These are phyloP conservation scores for Halichoerus grypus DNA, from an alignment of 2,113 vertebrate species.

Conservation along the genomic window DNA sequence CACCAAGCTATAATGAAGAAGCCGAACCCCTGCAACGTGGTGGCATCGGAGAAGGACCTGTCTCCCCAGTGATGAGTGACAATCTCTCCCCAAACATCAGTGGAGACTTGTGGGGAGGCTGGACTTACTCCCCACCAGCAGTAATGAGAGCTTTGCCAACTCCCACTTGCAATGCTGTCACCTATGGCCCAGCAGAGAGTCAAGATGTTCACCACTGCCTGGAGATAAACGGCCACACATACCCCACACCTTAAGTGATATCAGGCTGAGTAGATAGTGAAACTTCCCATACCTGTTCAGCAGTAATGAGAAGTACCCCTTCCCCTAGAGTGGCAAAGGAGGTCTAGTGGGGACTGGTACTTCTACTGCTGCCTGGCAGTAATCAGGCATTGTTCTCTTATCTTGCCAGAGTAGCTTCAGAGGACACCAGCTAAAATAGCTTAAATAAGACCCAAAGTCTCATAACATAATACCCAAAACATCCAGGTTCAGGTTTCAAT, in stretches of 20 bases:
- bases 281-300: not conserved
- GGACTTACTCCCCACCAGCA: not conserved
- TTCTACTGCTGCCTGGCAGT: not conserved
- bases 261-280: not conserved
- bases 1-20: not conserved
- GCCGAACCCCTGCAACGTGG: not conserved
- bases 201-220: not conserved
- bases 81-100: not conserved
- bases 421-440: not conserved
- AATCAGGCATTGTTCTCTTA: not conserved
- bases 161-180: not conserved
- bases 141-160: not conserved
- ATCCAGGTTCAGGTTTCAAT: not conserved
- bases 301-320: not conserved
- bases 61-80: not conserved
- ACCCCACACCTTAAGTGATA: rapidly evolving
- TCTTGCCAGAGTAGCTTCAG: not conserved
- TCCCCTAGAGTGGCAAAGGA: rapidly evolving
- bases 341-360: not conserved
- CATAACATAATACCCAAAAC: not conserved
- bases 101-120: not conserved
- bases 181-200: not conserved
- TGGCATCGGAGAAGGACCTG: not conserved
- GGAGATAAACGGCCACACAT: not conserved
- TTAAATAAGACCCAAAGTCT: not conserved